Evolutionary conservation across 2,888 invertebrate genomes (phyloP).

Genomic region (Leptinotarsa juncta): DNA sequence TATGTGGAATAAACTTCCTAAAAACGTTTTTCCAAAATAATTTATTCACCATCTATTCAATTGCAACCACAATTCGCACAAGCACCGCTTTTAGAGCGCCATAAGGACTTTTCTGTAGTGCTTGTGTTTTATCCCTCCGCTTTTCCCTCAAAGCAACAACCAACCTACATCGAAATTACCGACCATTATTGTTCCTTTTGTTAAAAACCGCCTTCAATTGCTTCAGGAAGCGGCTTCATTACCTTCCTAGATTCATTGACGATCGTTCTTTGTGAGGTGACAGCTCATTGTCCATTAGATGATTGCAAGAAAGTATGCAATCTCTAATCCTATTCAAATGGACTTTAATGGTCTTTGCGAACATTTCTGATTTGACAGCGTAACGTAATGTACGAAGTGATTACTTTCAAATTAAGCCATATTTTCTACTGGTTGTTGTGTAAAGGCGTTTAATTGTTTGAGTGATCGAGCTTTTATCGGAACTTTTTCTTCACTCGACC

Average conservation of each 20-base stretch:
- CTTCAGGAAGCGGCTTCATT: slow-evolving; percentile 16
- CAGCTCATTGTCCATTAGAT: background rate
- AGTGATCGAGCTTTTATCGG: background rate
- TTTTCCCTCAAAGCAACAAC: background rate
- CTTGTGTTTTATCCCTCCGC: too few relatives aligned
- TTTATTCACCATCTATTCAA: too few relatives aligned
- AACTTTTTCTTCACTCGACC: slow-evolving; percentile 7
- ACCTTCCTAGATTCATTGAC: background rate
- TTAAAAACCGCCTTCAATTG: slow-evolving; percentile 4
- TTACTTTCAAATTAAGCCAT: slow-evolving; percentile 9
- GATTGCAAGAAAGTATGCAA: slow-evolving; percentile 8
- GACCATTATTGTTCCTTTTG: slow-evolving; percentile 7
- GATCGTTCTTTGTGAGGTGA: slow-evolving; percentile 11
- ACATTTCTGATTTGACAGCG: slow-evolving; percentile 3
- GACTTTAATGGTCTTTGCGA: background rate
- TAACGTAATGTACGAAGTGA: background rate
- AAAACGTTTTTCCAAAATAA: too few relatives aligned
- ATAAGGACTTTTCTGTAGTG: too few relatives aligned
- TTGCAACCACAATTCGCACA: too few relatives aligned
- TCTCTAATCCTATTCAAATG: slow-evolving; percentile 20
- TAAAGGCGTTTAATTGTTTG: slow-evolving; percentile 6
- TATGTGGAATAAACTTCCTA: too few relatives aligned
- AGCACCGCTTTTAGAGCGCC: too few relatives aligned
- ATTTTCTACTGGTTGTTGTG: background rate
- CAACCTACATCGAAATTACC: background rate